These are phyloP conservation scores for Toxostoma redivivum DNA, from an alignment of 2,113 vertebrate genomes.

Conservation along the genomic window DNA sequence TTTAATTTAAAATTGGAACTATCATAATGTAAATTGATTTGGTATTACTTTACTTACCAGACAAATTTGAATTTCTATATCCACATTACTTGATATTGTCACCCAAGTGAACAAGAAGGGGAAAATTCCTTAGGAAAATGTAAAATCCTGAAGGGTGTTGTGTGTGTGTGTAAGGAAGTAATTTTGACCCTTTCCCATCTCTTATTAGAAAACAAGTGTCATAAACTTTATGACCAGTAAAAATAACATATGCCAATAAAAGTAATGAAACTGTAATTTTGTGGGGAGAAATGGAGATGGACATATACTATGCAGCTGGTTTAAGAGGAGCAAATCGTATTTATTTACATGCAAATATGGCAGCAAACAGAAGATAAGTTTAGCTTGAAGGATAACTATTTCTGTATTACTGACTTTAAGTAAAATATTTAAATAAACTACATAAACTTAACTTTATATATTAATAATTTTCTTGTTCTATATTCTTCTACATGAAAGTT, in stretches of 20 bases:
- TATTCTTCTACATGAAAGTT: not conserved
- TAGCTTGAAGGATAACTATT: not conserved
- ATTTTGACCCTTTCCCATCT: not conserved
- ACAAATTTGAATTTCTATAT: not conserved
- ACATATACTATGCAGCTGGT: not conserved
- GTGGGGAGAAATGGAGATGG: not conserved
- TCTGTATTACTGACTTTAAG: not conserved
- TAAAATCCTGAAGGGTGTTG: not conserved
- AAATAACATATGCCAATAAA: not conserved
- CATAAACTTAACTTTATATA: not conserved
- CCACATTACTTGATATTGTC: not conserved
- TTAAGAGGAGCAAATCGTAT: not conserved
- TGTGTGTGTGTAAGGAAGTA: not conserved
- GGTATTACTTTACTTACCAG: not conserved
- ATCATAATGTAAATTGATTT: not conserved
- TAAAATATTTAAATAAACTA: not conserved
- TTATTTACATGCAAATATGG: not conserved
- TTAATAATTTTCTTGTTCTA: not conserved
- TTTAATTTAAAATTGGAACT: not conserved
- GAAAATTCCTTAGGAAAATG: not conserved
- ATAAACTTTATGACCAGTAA: not conserved
- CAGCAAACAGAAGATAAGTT: not conserved
- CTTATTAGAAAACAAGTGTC: not conserved
- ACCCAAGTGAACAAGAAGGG: not conserved
- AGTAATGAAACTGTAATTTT: not conserved